Base-by-base conservation (phyloP, 2,888 invertebrate species). In the Athetis lepigone region DNA sequence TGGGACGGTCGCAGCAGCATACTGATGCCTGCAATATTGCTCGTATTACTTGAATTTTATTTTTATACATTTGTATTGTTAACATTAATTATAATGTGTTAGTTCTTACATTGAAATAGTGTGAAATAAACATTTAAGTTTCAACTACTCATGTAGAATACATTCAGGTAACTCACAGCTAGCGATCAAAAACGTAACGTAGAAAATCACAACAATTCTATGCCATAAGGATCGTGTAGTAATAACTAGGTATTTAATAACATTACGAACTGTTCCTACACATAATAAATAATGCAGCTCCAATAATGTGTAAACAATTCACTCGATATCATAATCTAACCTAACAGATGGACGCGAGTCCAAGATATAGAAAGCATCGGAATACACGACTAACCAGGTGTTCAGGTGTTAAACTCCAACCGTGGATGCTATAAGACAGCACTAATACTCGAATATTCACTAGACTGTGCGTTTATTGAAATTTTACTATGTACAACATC, bases 381-480 rank as follows among this genome's bases (percentile, higher is more conserved):
- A 87, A 75, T 87, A 90, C 87, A 91, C 87, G 85, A 89, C 89
- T 89, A 91, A 85, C 84, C 84, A 60, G 76, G 64, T 77, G 71
- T 79, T 86, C 86, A 83, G 87, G 87, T 89, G 88, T 89, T 85
- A 81, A 84, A 88, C 86, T 88, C 87, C 91, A 88, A 90, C 89
- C 89, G 90, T 89, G 90, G 88, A 85, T 87, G 87, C 89, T 90
- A 90, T 90, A 86, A 91, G 91, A 92, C 90, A 88, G 90, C 92
- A 90, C 93, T 93, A 93, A 90, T 89, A 90, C 90, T 90, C 86
- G 89, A 92, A 92, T 93, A 94, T 89, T 89, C 92, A 91, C 94
- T 95, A 94, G 88, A 94, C 93, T 95, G 95, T 95, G 95, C 95
- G 95, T 94, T 92, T 94, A 92, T 93, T 93, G 92, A 92, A 80